Percentiles rank a stretch among this genome's conserved stretches.
These are phyloP conservation scores for Chrysomallon squamiferum DNA, from an alignment of 1,140 invertebrate genomes.

Conservation along the genomic window DNA sequence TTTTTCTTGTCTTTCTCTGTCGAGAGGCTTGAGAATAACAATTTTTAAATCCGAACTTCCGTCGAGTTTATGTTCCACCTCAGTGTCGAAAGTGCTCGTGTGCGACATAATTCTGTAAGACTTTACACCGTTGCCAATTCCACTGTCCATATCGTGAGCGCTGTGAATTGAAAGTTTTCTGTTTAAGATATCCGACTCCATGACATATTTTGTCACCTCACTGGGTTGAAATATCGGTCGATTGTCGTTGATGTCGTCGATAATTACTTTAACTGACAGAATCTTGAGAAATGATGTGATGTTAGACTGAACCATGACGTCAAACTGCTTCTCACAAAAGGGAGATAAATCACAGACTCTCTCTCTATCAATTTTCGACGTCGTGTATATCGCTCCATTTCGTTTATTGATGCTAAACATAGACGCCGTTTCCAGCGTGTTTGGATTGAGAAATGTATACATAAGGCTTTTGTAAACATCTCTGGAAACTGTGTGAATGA, in stretches of 20 bases:
- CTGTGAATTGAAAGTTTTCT: constrained; percentile 76
- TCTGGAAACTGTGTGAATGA: constrained; percentile 9
- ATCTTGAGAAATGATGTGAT: constrained; percentile 79
- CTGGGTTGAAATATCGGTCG: constrained; percentile 67
- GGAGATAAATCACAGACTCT: constrained; percentile 65
- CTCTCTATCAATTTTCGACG: constrained; percentile 31
- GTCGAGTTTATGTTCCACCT: constrained; percentile 73
- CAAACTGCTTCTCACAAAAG: constrained; percentile 76
- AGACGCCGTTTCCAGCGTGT: constrained; percentile 19
- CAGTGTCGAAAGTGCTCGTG: constrained; percentile 56
- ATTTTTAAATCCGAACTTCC: constrained; percentile 58
- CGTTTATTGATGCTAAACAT: constrained; percentile 29
- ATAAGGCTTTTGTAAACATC: constrained; percentile 13
- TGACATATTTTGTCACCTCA: constrained; percentile 54
- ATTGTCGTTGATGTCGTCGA: constrained; percentile 80
- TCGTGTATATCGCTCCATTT: constrained; percentile 25
- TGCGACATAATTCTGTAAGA: constrained; percentile 54
- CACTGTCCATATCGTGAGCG: constrained; percentile 84
- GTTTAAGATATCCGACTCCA: constrained; percentile 67
- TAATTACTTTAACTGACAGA: constrained; percentile 78
- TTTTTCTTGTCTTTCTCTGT: constrained; percentile 78
- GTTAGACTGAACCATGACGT: constrained; percentile 78
- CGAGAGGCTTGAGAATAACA: constrained; percentile 49
- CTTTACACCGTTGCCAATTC: constrained; percentile 80
- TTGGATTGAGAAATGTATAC: constrained; percentile 25